These are phyloP conservation scores for Crossaster papposus DNA, from an alignment of 53 echinoderm and acorn worm genomes.

Conservation along the genomic window DNA sequence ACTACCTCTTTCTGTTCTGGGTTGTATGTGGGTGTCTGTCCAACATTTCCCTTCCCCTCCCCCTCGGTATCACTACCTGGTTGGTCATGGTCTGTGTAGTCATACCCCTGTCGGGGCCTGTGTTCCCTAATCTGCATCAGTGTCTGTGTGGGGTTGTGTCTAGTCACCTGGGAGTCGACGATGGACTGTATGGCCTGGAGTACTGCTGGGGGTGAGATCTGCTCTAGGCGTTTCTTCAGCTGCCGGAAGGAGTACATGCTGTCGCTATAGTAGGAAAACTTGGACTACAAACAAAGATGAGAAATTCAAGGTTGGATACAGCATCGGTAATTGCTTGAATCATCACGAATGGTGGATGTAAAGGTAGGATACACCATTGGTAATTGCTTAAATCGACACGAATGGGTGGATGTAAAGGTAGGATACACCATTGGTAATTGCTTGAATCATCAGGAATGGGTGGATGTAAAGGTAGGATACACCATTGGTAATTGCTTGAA, in stretches of 20 bases:
- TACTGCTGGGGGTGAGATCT: conserved; percentile 71
- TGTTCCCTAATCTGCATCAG: not conserved
- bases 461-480: too few relatives aligned
- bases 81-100: not conserved
- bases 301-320: not conserved
- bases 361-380: too few relatives aligned
- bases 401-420: too few relatives aligned
- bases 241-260: conserved; percentile 74
- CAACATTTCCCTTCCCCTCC: not conserved
- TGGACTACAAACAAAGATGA: conserved; percentile 64
- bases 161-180: conserved; percentile 75
- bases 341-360: too few relatives aligned
- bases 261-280: conserved; percentile 74
- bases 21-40: conserved; percentile 4
- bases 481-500: too few relatives aligned
- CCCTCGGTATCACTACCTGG: not conserved
- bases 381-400: too few relatives aligned
- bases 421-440: too few relatives aligned
- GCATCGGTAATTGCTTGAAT: too few relatives aligned
- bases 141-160: conserved; percentile 5
- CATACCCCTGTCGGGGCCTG: not conserved
- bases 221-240: conserved; percentile 70
- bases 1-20: not conserved
- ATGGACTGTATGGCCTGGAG: conserved; percentile 74
- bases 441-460: too few relatives aligned